These are phyloP conservation scores for Brachionus sp. DNA, from an alignment of 1,140 invertebrate genomes.

Conservation along the genomic window DNA sequence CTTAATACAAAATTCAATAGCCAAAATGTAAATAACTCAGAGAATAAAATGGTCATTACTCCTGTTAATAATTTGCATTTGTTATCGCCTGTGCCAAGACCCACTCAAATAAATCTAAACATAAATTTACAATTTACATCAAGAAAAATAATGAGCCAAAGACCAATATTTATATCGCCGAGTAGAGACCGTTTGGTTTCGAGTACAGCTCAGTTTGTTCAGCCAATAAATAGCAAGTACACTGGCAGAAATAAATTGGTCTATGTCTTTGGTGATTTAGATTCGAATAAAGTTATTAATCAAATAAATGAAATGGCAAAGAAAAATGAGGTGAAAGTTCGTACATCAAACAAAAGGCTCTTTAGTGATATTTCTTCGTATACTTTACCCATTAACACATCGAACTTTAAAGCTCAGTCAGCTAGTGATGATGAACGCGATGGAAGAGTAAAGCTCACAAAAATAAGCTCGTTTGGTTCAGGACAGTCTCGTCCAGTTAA, in stretches of 20 bases:
- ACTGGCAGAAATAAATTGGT: not conserved
- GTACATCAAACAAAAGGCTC: slow-evolving; percentile 24
- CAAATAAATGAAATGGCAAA: slow-evolving; percentile 37
- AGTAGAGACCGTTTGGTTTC: not conserved
- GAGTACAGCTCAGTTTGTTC: not conserved
- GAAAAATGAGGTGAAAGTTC: slow-evolving; percentile 26
- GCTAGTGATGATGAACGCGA: slow-evolving; percentile 10
- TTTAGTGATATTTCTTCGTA: slow-evolving; percentile 43
- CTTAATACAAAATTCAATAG: not conserved
- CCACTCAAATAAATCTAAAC: not conserved
- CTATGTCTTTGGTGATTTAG: not conserved
- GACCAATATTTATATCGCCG: not conserved
- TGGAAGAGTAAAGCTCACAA: not conserved
- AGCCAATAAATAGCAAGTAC: not conserved
- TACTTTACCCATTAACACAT: not conserved
- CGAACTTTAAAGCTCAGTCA: not conserved
- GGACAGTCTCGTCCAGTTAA: not conserved
- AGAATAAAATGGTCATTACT: not conserved
- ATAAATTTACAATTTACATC: not conserved
- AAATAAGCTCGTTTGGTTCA: not conserved
- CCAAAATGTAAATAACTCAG: not conserved
- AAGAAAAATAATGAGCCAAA: not conserved
- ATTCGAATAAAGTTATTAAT: not conserved
- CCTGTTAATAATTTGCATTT: not conserved
- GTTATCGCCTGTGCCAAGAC: slow-evolving; percentile 1